Conservation (phyloP, 2,888 invertebrate genomes). For the Caenorhabditis sinica region DNA sequence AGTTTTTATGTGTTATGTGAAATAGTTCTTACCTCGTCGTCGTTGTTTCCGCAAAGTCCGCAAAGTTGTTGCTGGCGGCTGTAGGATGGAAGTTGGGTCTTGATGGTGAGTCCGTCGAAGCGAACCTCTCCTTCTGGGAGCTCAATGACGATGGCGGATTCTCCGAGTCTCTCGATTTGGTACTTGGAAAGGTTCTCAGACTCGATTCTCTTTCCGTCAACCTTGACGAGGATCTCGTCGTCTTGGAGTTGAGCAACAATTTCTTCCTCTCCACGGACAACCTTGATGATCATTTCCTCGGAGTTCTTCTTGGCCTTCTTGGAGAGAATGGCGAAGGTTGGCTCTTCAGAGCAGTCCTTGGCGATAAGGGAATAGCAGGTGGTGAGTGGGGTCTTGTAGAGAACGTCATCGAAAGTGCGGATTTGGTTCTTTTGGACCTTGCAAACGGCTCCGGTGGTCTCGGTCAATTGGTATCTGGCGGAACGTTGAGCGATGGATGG, state of each 20-base stretch:
- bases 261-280: conserved; percentile 62
- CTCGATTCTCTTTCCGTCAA: conserved; percentile 69
- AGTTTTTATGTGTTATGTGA: background rate
- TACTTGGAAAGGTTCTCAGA: conserved; percentile 20
- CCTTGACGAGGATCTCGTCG: conserved; percentile 59
- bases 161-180: conserved; percentile 55
- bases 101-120: conserved; percentile 79
- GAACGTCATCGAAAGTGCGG: conserved; percentile 82
- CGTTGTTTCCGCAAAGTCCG: conserved; percentile 83
- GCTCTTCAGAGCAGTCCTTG: conserved; percentile 84
- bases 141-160: conserved; percentile 69
- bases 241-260: conserved; percentile 61
- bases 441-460: conserved; percentile 67
- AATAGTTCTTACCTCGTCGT: conserved; percentile 71
- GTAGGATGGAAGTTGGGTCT: conserved; percentile 71
- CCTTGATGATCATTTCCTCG: conserved; percentile 72
- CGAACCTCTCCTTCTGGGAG: conserved; percentile 76
- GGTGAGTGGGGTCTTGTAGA: conserved; percentile 79
- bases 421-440: conserved; percentile 71
- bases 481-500: conserved; percentile 65
- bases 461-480: conserved; percentile 39
- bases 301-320: conserved; percentile 78
- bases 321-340: conserved; percentile 84
- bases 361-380: conserved; percentile 84
- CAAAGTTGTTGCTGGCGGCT: conserved; percentile 76